Percentiles rank a stretch among this genome's conserved stretches.
phyloP scores from a whole-genome alignment of 2,113 vertebrate genomes.

The Oreochromis tanganicae region DNA sequence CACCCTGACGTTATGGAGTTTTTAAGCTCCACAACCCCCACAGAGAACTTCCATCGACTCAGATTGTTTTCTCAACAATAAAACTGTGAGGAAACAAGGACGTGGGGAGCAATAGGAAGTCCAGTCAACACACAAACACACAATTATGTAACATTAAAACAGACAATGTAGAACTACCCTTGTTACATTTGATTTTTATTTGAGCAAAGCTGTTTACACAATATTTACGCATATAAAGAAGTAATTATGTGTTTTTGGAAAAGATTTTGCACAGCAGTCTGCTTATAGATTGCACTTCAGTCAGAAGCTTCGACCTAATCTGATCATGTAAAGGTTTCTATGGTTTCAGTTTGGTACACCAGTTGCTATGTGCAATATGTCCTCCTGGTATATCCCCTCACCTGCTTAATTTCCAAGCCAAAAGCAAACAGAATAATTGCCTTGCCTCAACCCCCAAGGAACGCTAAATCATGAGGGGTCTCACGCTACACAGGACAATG shows the following conservation, averaged over 20 bases:
- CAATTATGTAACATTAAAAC: neutral
- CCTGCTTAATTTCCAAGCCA: neutral
- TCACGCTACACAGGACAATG: neutral
- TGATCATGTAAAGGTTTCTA: neutral
- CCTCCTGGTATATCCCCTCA: neutral
- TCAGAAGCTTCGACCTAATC: neutral
- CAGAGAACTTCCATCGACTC: neutral
- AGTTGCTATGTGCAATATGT: neutral
- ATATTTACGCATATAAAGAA: neutral
- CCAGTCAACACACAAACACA: neutral
- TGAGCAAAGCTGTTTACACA: neutral
- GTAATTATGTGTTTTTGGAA: neutral
- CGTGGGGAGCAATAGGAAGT: neutral
- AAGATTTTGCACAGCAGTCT: neutral
- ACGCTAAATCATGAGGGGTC: neutral
- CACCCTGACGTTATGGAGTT: neutral
- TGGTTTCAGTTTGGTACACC: neutral
- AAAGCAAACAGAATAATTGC: neutral
- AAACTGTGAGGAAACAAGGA: neutral
- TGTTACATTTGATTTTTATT: neutral
- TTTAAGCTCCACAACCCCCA: constrained; percentile 14
- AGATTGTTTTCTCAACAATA: neutral
- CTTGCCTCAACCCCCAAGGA: neutral
- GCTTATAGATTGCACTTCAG: neutral
- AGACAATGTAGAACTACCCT: neutral